A percentile compares a stretch with the other conserved stretches of the same genome.
Conservation (phyloP, 2,888 invertebrate genomes). For the Disparrhopalites patrizii region DNA sequence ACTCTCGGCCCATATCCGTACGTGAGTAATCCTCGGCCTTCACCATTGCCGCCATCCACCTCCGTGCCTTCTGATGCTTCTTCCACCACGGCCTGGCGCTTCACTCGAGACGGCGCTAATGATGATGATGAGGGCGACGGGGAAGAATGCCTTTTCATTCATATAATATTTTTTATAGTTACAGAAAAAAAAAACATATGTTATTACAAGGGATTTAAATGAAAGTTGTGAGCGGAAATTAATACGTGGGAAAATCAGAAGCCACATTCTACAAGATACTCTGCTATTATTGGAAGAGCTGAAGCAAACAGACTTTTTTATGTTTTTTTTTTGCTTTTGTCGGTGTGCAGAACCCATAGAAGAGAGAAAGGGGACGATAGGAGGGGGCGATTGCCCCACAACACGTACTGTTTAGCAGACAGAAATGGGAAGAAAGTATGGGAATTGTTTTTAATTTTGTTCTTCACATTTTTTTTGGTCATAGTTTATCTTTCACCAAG, state of each 20-base stretch:
- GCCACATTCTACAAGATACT: background rate
- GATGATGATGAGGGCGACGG: too few relatives aligned
- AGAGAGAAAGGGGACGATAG: too few relatives aligned
- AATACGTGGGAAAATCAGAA: conserved; percentile 4
- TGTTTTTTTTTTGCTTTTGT: too few relatives aligned
- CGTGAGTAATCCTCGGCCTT: background rate
- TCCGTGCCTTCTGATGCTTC: background rate
- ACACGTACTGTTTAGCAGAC: background rate
- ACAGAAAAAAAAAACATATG: too few relatives aligned
- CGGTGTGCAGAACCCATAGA: too few relatives aligned
- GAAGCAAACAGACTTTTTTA: background rate
- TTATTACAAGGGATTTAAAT: too few relatives aligned
- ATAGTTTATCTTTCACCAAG: too few relatives aligned
- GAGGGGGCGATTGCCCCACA: background rate
- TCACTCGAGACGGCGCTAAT: too few relatives aligned
- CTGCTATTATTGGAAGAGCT: background rate
- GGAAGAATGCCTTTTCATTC: too few relatives aligned
- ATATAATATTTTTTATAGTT: too few relatives aligned
- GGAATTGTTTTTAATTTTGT: too few relatives aligned
- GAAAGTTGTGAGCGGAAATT: conserved; percentile 8
- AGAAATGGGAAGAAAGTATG: background rate
- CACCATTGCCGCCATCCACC: background rate
- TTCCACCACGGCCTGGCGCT: background rate
- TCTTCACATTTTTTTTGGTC: too few relatives aligned
- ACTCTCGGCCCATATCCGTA: conserved; percentile 22